Conservation (phyloP, 2,888 invertebrate species). For the Panopea generosa region DNA sequence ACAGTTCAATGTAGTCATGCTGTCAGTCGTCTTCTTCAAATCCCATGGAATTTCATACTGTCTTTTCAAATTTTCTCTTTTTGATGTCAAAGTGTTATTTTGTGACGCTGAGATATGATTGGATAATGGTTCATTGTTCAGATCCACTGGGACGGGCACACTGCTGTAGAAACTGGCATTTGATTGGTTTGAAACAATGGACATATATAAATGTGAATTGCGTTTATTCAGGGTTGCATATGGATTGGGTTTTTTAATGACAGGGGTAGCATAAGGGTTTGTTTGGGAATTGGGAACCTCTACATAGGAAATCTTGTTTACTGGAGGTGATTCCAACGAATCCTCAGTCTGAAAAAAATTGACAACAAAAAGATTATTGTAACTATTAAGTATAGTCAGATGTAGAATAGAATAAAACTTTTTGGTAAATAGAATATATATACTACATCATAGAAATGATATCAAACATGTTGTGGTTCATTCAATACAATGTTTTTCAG, state of each 20-base stretch:
- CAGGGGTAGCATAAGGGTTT: constrained; percentile 69
- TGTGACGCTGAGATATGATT: constrained; percentile 65
- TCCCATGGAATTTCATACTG: constrained; percentile 65
- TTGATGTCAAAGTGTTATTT: constrained; percentile 46
- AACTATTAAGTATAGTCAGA: too few species aligned
- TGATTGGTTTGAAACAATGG: constrained; percentile 44
- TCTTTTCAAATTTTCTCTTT: constrained; percentile 50
- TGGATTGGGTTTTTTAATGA: constrained; percentile 55
- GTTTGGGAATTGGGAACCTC: constrained; percentile 68
- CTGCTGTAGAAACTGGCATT: constrained; percentile 76
- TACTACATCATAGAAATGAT: too few species aligned
- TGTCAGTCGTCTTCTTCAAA: constrained; percentile 51
- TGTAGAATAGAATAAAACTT: too few species aligned
- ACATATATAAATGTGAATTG: constrained; percentile 59
- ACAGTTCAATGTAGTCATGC: constrained; percentile 53
- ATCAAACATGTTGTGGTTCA: too few species aligned
- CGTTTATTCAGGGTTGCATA: constrained; percentile 57
- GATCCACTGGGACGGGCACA: constrained; percentile 75
- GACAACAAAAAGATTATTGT: not conserved
- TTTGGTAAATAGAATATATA: too few species aligned
- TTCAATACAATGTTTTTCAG: too few species aligned
- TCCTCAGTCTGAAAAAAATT: constrained; percentile 62
- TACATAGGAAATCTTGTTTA: constrained; percentile 75
- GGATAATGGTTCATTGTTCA: constrained; percentile 55
- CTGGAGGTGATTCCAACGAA: constrained; percentile 58